A percentile compares a stretch with the other conserved stretches of the same genome.
phyloP scores from a whole-genome alignment of 2,113 vertebrate genomes.

The Dermatemys mawii region DNA sequence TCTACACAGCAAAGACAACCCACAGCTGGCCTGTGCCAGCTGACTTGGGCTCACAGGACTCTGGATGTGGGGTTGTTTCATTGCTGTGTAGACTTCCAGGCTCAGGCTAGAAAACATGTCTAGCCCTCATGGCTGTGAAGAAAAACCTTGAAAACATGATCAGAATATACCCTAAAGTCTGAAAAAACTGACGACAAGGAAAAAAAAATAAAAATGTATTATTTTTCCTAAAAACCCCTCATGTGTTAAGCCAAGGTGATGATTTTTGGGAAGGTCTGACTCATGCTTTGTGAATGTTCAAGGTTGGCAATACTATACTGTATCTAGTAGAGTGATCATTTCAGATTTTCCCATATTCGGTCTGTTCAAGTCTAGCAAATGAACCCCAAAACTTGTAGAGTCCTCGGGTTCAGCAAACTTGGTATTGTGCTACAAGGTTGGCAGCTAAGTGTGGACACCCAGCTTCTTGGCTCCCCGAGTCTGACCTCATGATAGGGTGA shows the following conservation, averaged over 20 bases:
- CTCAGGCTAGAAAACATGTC: neutral
- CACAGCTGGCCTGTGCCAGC: neutral
- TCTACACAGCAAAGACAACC: neutral
- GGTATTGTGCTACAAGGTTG: slow-evolving; percentile 49
- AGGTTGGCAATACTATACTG: slow-evolving; percentile 12
- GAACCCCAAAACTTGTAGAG: slow-evolving; percentile 48
- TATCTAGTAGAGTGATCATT: neutral
- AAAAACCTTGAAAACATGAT: neutral
- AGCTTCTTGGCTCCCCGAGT: slow-evolving; percentile 50
- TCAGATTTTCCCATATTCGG: slow-evolving; percentile 33
- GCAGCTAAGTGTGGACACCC: slow-evolving; percentile 50
- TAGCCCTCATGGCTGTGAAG: neutral
- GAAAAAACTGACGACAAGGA: neutral
- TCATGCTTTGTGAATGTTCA: slow-evolving; percentile 45
- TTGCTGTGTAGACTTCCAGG: neutral
- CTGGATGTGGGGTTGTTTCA: neutral
- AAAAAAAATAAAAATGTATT: neutral
- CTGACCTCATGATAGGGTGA: slow-evolving; percentile 14
- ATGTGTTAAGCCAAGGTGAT: neutral
- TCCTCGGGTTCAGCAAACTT: slow-evolving; percentile 58
- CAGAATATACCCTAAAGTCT: neutral
- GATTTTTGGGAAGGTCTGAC: neutral
- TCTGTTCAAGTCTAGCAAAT: slow-evolving; percentile 47
- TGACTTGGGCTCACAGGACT: neutral
- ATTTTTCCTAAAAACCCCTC: neutral